Conservation (phyloP, 1,140 invertebrate species). For the Cyphomyrmex costatus region DNA sequence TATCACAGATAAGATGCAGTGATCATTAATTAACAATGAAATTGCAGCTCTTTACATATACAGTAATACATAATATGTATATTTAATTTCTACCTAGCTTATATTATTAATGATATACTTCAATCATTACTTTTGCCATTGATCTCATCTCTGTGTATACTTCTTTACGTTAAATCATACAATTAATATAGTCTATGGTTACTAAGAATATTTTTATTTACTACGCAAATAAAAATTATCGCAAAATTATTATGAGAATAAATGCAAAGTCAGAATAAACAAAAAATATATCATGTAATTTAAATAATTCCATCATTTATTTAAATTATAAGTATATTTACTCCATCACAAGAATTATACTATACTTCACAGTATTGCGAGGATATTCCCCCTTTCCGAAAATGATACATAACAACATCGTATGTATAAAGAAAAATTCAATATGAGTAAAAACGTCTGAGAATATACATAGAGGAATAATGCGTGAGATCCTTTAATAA, state of each 20-base stretch:
- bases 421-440: conserved; percentile 39
- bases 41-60: not conserved
- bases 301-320: conserved; percentile 70
- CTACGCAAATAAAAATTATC: not conserved
- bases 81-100: conserved; percentile 14
- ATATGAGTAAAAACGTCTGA: conserved; percentile 53
- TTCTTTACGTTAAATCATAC: not conserved
- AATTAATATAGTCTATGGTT: not conserved
- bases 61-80: not conserved
- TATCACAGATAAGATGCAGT: conserved; percentile 26
- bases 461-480: conserved; percentile 4
- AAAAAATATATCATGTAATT: conserved; percentile 52
- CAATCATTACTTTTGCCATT: not conserved
- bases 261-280: not conserved
- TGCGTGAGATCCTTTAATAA: conserved; percentile 35
- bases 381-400: conserved; percentile 20
- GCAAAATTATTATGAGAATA: not conserved
- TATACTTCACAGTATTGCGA: conserved; percentile 59
- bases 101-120: conserved; percentile 3
- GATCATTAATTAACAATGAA: conserved; percentile 3
- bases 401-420: conserved; percentile 31
- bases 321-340: conserved; percentile 74
- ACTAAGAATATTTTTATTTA: not conserved
- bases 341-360: conserved; percentile 64
- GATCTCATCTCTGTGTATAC: not conserved